Evolutionary conservation across 64 coral and sea anemone genomes (phyloP).

Genomic region (Dendrophyllia cribrosa): DNA sequence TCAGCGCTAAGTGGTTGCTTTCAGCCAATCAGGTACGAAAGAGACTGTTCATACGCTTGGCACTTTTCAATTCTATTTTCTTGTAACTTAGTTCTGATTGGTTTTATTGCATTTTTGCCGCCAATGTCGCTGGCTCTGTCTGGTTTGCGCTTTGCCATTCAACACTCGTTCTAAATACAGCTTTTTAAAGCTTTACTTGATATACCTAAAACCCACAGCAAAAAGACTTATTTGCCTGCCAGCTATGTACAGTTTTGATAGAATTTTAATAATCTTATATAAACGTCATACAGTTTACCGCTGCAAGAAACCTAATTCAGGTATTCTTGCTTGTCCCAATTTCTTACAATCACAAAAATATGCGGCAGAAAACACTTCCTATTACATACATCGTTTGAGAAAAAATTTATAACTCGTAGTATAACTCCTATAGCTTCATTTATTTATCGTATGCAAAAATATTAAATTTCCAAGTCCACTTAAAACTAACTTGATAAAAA

Average conservation of each 20-base stretch:
- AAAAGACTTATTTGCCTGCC: too few relatives aligned
- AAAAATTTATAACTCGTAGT: conserved; percentile 12
- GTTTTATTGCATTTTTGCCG: background rate
- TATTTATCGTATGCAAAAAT: background rate
- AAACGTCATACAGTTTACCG: background rate
- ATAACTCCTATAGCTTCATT: background rate
- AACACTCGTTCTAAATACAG: background rate
- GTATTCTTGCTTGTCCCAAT: background rate
- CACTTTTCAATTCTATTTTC: too few relatives aligned
- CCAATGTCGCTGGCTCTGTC: background rate
- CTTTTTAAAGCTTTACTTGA: background rate
- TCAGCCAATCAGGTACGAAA: background rate
- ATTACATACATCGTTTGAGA: background rate
- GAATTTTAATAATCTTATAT: background rate
- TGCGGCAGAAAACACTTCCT: background rate
- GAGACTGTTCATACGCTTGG: background rate
- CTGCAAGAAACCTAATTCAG: background rate
- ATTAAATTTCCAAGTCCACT: background rate
- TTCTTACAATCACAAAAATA: conserved; percentile 11
- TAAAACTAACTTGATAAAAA: background rate
- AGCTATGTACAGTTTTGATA: too few relatives aligned
- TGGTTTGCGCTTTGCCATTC: background rate
- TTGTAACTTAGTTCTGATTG: background rate
- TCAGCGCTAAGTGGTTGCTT: too few relatives aligned
- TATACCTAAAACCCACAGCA: background rate